A percentile compares a stretch with the other conserved stretches of the same genome.
These are phyloP conservation scores for Danionella cerebrum DNA, from an alignment of 2,113 vertebrate species.

Conservation along the genomic window DNA sequence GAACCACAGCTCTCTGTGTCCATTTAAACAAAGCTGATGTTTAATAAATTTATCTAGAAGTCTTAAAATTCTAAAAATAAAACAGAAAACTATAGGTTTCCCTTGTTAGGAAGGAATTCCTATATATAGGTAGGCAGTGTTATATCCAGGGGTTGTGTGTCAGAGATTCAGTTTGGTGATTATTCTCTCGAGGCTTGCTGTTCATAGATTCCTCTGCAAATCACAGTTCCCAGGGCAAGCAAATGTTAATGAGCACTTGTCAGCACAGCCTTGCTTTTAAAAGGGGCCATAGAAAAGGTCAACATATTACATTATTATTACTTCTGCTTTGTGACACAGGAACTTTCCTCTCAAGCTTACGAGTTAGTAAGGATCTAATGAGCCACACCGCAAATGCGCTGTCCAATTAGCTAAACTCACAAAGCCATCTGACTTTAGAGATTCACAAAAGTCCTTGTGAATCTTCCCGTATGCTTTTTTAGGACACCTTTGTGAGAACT, in stretches of 20 bases:
- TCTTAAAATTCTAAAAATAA: too few species aligned
- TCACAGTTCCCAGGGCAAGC: conserved; percentile 55
- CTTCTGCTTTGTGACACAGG: conserved; percentile 47
- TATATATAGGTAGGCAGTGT: not conserved
- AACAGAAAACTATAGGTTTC: too few species aligned
- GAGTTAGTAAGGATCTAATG: conserved; percentile 34
- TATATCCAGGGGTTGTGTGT: not conserved
- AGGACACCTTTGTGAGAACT: too few species aligned
- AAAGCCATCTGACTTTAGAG: not conserved
- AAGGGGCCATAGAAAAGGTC: conserved; percentile 59
- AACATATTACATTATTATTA: conserved; percentile 56
- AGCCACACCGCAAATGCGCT: not conserved
- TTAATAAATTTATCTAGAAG: too few species aligned
- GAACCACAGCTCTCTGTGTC: too few species aligned
- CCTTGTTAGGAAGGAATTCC: too few species aligned
- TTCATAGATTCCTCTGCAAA: conserved; percentile 52
- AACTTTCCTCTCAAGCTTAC: conserved; percentile 35
- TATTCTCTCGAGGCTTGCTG: conserved; percentile 40
- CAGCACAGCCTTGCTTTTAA: conserved; percentile 50
- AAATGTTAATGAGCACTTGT: conserved; percentile 65
- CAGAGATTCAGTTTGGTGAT: not conserved
- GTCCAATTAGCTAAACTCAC: conserved; percentile 23
- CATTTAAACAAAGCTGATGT: too few species aligned
- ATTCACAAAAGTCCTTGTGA: not conserved
- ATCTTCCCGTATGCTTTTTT: not conserved